Conservation (phyloP, 2,113 vertebrate species). For the Paradoxurus hermaphroditus region DNA sequence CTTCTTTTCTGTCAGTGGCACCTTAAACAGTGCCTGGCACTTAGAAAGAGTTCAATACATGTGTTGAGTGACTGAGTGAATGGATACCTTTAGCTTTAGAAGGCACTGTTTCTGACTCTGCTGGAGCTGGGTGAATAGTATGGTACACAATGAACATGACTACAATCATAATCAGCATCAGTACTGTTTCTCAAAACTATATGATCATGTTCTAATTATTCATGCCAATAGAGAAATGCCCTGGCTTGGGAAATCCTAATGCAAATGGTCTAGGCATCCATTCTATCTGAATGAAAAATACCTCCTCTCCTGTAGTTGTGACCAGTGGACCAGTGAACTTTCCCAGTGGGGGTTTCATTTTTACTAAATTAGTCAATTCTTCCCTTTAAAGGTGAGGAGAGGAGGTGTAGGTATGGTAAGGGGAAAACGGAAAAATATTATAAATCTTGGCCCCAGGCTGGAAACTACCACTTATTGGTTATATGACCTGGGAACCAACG, state of each 20-base stretch:
- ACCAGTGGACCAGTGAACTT: not conserved
- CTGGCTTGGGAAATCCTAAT: not conserved
- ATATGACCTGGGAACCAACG: not conserved
- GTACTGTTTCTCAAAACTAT: not conserved
- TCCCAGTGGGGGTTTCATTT: not conserved
- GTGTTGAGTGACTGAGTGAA: not conserved
- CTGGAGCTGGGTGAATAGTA: not conserved
- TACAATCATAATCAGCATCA: fast-evolving
- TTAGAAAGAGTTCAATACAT: not conserved
- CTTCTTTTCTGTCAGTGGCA: not conserved
- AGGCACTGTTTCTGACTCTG: not conserved
- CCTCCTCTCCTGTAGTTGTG: not conserved
- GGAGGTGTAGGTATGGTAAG: not conserved
- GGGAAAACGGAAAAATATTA: not conserved
- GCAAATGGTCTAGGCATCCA: not conserved
- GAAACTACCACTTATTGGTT: not conserved
- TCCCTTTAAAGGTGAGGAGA: not conserved
- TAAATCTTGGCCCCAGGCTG: not conserved
- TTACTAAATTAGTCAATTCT: not conserved
- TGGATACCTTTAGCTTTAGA: not conserved
- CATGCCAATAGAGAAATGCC: not conserved
- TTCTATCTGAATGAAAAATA: not conserved
- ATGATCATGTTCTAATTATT: not conserved
- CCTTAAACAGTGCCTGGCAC: not conserved
- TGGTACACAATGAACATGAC: fast-evolving